These are phyloP conservation scores for Antechinus flavipes DNA, from an alignment of 2,113 vertebrate genomes.

Conservation along the genomic window DNA sequence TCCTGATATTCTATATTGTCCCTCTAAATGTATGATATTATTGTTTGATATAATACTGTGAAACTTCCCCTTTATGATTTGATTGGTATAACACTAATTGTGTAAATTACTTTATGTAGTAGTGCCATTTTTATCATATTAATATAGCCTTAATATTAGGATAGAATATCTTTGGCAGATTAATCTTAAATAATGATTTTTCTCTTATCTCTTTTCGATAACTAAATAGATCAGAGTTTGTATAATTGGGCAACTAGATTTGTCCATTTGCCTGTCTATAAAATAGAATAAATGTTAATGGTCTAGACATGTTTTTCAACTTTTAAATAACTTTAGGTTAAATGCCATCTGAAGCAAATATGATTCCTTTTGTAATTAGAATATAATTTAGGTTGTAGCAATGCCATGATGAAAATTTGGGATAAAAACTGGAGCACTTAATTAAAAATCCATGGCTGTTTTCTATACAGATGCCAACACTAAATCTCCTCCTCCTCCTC, in stretches of 20 bases:
- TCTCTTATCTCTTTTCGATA: not conserved
- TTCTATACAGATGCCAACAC: not conserved
- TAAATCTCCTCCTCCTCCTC: not conserved
- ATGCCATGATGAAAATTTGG: not conserved
- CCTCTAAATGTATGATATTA: not conserved
- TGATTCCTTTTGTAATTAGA: conserved; percentile 20
- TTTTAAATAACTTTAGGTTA: not conserved
- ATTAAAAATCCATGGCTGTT: not conserved
- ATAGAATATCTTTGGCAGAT: not conserved
- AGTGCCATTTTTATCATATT: not conserved
- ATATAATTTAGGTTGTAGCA: not conserved
- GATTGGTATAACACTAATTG: not conserved
- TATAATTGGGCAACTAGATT: conserved; percentile 17
- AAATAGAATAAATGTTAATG: not conserved
- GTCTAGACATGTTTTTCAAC: not conserved
- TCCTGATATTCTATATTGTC: not conserved
- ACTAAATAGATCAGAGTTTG: not conserved
- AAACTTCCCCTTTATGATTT: not conserved
- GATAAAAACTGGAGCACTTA: conserved; percentile 38
- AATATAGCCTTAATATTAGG: not conserved
- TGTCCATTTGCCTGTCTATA: not conserved
- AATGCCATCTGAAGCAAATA: not conserved
- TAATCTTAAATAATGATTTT: not conserved
- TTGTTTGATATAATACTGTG: not conserved
- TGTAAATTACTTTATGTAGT: not conserved